Conservation (phyloP, 2,888 invertebrate genomes). For the Bembecia ichneumoniformis region DNA sequence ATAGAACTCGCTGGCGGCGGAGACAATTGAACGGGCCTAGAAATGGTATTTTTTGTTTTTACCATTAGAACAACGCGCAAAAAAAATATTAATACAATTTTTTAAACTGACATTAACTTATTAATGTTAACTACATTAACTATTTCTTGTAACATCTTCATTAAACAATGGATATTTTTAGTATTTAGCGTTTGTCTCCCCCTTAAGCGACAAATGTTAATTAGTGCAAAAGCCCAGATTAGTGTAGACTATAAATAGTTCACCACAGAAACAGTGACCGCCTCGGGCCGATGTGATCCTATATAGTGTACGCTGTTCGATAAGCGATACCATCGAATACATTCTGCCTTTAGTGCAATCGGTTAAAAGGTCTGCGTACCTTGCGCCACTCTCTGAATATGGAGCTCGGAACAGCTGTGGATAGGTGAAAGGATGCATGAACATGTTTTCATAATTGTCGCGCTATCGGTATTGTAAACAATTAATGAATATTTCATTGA, state of each 20-base stretch:
- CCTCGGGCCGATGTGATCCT: constrained; percentile 31
- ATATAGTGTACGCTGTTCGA: constrained; percentile 22
- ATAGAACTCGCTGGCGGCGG: too few species aligned
- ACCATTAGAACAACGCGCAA: too few species aligned
- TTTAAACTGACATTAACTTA: too few species aligned
- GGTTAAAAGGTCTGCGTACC: constrained; percentile 34
- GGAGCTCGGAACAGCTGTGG: constrained; percentile 18
- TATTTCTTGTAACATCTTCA: too few species aligned
- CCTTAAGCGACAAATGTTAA: too few species aligned
- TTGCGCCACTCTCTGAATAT: constrained; percentile 32
- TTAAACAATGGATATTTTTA: too few species aligned
- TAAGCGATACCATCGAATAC: constrained; percentile 34
- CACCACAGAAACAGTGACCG: constrained; percentile 26
- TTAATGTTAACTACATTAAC: too few species aligned
- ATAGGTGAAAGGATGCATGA: constrained; percentile 11
- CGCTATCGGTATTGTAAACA: constrained; percentile 7
- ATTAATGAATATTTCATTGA: too few species aligned
- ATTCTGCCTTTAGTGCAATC: constrained; percentile 26
- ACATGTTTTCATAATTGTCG: constrained; percentile 9
- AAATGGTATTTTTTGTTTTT: too few species aligned
- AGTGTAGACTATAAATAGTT: constrained; percentile 22
- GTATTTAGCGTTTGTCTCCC: too few species aligned
- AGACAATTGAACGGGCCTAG: too few species aligned
- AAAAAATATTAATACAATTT: too few species aligned
- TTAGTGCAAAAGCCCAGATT: not conserved